Conservation (phyloP, 2,797 vertebrate genomes). For the Oreortyx pictus region DNA sequence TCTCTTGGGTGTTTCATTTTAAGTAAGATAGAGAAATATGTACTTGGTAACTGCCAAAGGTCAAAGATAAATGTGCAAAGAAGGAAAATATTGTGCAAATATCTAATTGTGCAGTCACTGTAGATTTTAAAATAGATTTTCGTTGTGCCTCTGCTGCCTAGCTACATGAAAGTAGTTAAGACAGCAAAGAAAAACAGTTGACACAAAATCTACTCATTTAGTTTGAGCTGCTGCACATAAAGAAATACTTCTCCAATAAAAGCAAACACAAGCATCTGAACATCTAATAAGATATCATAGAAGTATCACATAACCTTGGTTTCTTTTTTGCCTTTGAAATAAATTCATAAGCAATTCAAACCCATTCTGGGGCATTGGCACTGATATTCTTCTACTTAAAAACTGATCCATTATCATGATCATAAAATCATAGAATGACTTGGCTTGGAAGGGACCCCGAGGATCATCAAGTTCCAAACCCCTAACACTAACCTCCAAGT, state of each 20-base stretch:
- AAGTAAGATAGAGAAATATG: background rate
- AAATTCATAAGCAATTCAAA: slow-evolving; percentile 7
- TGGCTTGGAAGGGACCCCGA: no score
- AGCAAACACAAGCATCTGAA: slow-evolving; percentile 16
- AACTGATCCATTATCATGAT: background rate
- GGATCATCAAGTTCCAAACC: no score
- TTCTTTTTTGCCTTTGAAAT: background rate
- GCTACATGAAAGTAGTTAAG: slow-evolving; percentile 22
- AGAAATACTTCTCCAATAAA: slow-evolving; percentile 26
- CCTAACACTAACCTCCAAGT: no score
- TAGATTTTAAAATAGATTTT: slow-evolving; percentile 45
- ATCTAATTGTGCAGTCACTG: slow-evolving; percentile 4
- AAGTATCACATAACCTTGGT: background rate
- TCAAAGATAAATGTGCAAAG: slow-evolving; percentile 47
- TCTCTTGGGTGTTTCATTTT: slow-evolving; percentile 22
- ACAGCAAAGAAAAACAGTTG: slow-evolving; percentile 37
- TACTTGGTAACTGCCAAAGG: background rate
- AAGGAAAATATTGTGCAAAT: slow-evolving; percentile 37
- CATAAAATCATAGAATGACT: no score
- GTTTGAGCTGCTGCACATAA: background rate
- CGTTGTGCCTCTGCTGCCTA: background rate
- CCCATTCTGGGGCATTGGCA: background rate
- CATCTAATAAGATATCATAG: background rate
- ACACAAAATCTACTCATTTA: slow-evolving; percentile 29
- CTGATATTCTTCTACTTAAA: background rate